Base-by-base conservation (phyloP, 2,113 vertebrate genomes). In the Colius striatus region DNA sequence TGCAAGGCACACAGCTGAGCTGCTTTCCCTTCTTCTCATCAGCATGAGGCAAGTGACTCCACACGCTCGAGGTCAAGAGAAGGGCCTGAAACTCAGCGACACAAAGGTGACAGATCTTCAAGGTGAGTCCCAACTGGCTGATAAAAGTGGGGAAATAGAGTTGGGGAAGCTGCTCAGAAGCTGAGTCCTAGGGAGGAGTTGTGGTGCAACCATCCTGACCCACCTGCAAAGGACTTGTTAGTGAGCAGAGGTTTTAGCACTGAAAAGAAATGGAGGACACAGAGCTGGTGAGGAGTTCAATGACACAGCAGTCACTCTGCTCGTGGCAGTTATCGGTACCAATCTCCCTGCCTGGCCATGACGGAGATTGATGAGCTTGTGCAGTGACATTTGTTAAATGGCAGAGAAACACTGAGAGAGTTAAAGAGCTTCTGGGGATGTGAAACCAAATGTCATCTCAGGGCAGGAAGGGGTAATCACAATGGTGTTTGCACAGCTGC, bases 61-160 rank as follows among this genome's bases (percentile, higher is more conserved):
- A 84, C 96, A 0, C 97, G 98, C 20, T 97, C 98, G 48, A 97
- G 98, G 94, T 97, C 98, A 57, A 98, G 97, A 95, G 99, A 99
- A 9, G 98, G 98, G 29, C 86, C 97, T 3, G 98, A 99, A 84
- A 68, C 97, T 91, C 98, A 98, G 85, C 98, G 97, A 86, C 98
- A 98, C 71, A 98, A 86, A 96, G 97, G 97, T 57, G 97, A 98
- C 86, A 99, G 98, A 84, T 96, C 98, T 75, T 86, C 96, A 77
- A 98, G 98, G 99, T 99, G 98, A 98, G 97, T 55, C 85, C 17
- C 18, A 30, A 16, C 25, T 57, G 41, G 22, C 65, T 34, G 29
- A 19, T 38, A 29, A 7, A 50, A 77, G 41, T 13, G 15, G 48
- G 72, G 47, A 47, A 50, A 5, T 47, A 16, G 10, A 29, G 13